Evolutionary conservation across 2,888 invertebrate species (phyloP), one percentile per base, ranked within the genome.

Genomic region (Pandemis heparana): DNA sequence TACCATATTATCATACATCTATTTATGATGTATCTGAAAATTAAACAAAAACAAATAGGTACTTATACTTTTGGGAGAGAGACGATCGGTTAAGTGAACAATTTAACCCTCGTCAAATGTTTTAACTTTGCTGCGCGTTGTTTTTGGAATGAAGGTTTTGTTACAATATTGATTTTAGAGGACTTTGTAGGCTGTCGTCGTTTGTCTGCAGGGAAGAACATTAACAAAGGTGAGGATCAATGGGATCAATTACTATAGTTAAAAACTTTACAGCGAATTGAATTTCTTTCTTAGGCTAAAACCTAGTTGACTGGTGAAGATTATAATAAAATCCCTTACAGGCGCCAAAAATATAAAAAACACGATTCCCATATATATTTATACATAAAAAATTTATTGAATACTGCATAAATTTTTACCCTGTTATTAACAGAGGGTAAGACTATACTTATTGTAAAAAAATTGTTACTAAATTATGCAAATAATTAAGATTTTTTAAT

Each of bases 221-320:
- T 64, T 53, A 60, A 61, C 59, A 65, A 65, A 61, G 59, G 64
- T 53, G 65, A 76, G 78, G 77, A 69, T 69, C 74, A 70, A 74
- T 65, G 74, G 74, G 74, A 74, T 70, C 74, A 74, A 74, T 63
- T 62, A 71, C 61, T 65, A 64, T 72, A 53, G 72, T 82, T 67
- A 41, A 60, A 70, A 65, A 61, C 70, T 65, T 72, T 69, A 59
- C 56, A 60, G 63, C 78, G 77, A 75, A 77, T 81, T 81, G 77
- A 78, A 83, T 87, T 86, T 87, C 88, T 87, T 85, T 85, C 87
- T 87, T 83, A 82, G 84, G 83, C 83, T 80, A 71, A 79, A 23
- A 77, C 75, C 82, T 76, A 75, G 69, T 75, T 73, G 76, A 71
- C 75, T 74, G 46, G 79, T 77, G 78, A 78, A 79, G 79, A 77